Conservation (phyloP, 2,113 vertebrate genomes). For the Hypanus sabinus region DNA sequence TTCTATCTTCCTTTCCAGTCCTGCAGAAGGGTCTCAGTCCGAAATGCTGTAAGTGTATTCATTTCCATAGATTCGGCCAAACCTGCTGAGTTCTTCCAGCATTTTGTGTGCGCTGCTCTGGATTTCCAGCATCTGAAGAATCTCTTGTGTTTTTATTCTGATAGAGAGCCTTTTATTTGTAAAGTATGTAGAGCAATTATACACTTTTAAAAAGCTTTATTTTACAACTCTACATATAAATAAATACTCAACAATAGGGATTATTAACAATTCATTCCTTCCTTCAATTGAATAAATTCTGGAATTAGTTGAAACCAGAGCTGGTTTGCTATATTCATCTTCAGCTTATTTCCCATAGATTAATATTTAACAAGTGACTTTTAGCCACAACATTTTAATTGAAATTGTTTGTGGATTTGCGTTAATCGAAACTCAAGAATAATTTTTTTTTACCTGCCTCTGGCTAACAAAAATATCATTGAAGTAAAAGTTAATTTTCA, state of each 20-base stretch:
- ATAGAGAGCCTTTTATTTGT: background rate
- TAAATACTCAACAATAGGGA: background rate
- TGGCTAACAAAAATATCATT: background rate
- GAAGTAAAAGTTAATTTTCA: background rate
- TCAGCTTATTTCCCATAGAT: background rate
- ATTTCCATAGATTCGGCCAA: too few species aligned
- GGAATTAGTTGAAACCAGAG: background rate
- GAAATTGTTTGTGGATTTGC: background rate
- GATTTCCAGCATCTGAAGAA: too few species aligned
- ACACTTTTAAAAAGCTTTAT: background rate
- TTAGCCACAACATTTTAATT: background rate
- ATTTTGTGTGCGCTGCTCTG: too few species aligned
- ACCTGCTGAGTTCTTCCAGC: too few species aligned
- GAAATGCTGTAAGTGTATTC: too few species aligned
- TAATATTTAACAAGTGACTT: background rate
- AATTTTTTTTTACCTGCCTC: background rate
- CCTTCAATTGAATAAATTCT: background rate
- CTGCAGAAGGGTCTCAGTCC: too few species aligned
- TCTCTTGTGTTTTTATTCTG: too few species aligned
- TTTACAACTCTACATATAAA: background rate
- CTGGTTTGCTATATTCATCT: background rate
- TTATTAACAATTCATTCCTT: background rate
- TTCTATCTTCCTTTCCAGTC: too few species aligned
- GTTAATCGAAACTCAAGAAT: background rate
- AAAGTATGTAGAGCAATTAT: background rate